phyloP scores from a whole-genome alignment of 2,888 invertebrate genomes.

The Zygogramma bicolorata region DNA sequence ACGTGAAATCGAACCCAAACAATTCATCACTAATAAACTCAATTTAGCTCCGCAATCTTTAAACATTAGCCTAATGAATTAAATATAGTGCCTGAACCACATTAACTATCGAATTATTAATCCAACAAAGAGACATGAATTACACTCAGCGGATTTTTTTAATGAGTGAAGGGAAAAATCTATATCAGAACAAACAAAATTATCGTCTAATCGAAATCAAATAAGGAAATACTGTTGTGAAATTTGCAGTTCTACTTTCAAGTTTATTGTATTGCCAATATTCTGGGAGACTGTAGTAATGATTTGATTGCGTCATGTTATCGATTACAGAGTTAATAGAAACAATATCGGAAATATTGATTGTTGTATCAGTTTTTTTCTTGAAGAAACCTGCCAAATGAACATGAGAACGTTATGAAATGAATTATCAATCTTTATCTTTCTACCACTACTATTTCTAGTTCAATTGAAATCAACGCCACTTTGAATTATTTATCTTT shows the following conservation, averaged over 20 bases:
- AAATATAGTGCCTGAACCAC: neutral
- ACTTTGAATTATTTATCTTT: no score
- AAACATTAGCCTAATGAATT: neutral
- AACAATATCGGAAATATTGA: neutral
- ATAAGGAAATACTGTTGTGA: conserved; percentile 25
- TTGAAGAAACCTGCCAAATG: no score
- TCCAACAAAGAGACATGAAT: conserved; percentile 13
- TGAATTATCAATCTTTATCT: no score
- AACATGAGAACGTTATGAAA: no score
- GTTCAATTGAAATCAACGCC: no score
- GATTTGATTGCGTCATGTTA: neutral
- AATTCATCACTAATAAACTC: neutral
- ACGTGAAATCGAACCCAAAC: neutral
- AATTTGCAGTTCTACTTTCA: conserved; percentile 15
- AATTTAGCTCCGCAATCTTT: neutral
- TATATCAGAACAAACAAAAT: conserved; percentile 3
- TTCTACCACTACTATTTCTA: no score
- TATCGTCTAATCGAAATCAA: conserved; percentile 21
- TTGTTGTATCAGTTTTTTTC: no score
- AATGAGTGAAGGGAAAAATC: conserved; percentile 23
- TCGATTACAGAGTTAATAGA: neutral
- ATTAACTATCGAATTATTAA: conserved; percentile 16
- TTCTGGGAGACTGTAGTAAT: neutral
- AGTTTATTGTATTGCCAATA: conserved; percentile 3
- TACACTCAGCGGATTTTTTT: conserved; percentile 6